Conservation (phyloP, 2,797 vertebrate genomes). For the Balearica regulorum region DNA sequence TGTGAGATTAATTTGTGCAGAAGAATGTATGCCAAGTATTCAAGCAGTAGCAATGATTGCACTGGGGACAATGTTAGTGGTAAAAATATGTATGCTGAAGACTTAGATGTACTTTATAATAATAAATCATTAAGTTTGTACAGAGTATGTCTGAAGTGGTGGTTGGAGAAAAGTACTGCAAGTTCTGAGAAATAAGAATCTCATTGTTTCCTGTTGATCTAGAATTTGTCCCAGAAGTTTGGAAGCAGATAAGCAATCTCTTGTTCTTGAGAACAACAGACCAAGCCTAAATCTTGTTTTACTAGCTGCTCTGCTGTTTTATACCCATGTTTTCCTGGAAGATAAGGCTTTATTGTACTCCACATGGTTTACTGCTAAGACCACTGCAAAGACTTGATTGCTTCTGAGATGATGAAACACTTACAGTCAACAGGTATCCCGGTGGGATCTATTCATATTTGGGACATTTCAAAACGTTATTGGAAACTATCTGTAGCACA, state of each 20-base stretch:
- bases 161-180: neutral
- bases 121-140: neutral
- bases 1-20: neutral
- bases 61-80: neutral
- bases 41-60: neutral
- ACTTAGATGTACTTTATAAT: neutral
- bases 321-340: neutral
- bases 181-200: neutral
- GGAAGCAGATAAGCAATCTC: neutral
- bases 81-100: neutral
- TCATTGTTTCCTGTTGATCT: neutral
- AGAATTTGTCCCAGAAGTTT: neutral
- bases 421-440: rapidly evolving
- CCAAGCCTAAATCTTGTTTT: neutral
- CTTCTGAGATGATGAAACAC: neutral
- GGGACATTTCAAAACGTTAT: neutral
- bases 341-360: neutral
- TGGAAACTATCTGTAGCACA: neutral
- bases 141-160: neutral
- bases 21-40: neutral
- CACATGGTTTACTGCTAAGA: neutral
- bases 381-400: neutral
- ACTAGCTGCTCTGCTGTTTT: neutral
- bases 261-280: neutral
- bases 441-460: neutral